Percentiles rank a stretch among this genome's conserved stretches.
Evolutionary conservation across 2,888 invertebrate genomes (phyloP).

Genomic region (Dromius quadrimaculatus): DNA sequence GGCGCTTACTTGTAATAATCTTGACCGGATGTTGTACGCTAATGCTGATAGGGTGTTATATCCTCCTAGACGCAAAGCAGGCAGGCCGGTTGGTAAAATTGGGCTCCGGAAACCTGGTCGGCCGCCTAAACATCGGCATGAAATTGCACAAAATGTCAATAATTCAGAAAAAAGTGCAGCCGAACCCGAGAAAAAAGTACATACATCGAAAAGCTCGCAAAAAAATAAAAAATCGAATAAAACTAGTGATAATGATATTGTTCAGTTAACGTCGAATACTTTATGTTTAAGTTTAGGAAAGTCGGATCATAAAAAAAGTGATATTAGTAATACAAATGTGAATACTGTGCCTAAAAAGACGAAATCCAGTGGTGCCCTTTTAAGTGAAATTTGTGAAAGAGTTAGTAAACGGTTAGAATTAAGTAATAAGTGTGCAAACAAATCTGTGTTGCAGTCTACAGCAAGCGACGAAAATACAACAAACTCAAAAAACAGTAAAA

Average conservation of each 20-base stretch:
- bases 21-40: slow-evolving; percentile 79
- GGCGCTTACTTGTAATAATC: slow-evolving; percentile 68
- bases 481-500: slow-evolving; percentile 62
- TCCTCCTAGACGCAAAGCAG: slow-evolving; percentile 81
- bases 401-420: slow-evolving; percentile 62
- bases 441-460: slow-evolving; percentile 42
- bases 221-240: slow-evolving; percentile 48
- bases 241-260: slow-evolving; percentile 54
- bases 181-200: slow-evolving; percentile 51
- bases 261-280: slow-evolving; percentile 52
- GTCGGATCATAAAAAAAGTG: slow-evolving; percentile 44
- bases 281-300: slow-evolving; percentile 55
- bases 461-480: slow-evolving; percentile 47
- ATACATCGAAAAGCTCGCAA: slow-evolving; percentile 51
- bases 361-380: slow-evolving; percentile 52
- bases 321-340: slow-evolving; percentile 45
- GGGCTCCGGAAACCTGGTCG: slow-evolving; percentile 69
- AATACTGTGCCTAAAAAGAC: slow-evolving; percentile 45
- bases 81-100: slow-evolving; percentile 72
- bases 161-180: slow-evolving; percentile 14
- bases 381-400: slow-evolving; percentile 62
- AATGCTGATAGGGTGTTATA: slow-evolving; percentile 81
- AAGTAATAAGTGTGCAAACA: slow-evolving; percentile 45
- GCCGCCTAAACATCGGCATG: slow-evolving; percentile 64
- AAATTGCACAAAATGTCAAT: slow-evolving; percentile 19